Percentiles rank a stretch among this genome's conserved stretches.
phyloP scores from a whole-genome alignment of 2,113 vertebrate species.

The Peromyscus maniculatus region DNA sequence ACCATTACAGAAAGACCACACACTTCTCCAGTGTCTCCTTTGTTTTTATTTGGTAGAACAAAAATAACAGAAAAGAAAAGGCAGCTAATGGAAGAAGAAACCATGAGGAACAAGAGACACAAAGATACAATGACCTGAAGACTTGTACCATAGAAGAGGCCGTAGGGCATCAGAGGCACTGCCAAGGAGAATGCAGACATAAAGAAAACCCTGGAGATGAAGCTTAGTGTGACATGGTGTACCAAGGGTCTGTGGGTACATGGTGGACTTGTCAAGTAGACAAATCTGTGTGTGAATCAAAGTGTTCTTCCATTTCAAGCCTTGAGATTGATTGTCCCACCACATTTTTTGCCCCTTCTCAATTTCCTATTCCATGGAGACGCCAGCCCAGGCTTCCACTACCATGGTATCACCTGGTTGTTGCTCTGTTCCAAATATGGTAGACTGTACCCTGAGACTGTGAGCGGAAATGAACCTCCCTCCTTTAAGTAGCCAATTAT shows the following conservation, averaged over 20 bases:
- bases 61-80: not conserved
- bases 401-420: too few species aligned
- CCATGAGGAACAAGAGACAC: not conserved
- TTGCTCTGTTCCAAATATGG: too few species aligned
- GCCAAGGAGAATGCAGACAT: not conserved
- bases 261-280: not conserved
- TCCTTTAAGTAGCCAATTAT: not conserved
- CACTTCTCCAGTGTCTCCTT: not conserved
- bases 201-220: not conserved
- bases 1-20: not conserved
- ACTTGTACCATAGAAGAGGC: not conserved
- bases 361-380: not conserved
- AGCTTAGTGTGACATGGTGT: not conserved
- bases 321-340: too few species aligned
- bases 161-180: not conserved
- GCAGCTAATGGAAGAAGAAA: not conserved
- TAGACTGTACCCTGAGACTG: not conserved
- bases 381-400: not conserved
- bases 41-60: not conserved
- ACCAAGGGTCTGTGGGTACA: accelerated
- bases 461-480: not conserved
- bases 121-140: not conserved
- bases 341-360: not conserved
- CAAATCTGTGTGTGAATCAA: too few species aligned
- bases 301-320: not conserved